These are phyloP conservation scores for Oryctes rhinoceros DNA, from an alignment of 1,140 invertebrate species.

Conservation along the genomic window DNA sequence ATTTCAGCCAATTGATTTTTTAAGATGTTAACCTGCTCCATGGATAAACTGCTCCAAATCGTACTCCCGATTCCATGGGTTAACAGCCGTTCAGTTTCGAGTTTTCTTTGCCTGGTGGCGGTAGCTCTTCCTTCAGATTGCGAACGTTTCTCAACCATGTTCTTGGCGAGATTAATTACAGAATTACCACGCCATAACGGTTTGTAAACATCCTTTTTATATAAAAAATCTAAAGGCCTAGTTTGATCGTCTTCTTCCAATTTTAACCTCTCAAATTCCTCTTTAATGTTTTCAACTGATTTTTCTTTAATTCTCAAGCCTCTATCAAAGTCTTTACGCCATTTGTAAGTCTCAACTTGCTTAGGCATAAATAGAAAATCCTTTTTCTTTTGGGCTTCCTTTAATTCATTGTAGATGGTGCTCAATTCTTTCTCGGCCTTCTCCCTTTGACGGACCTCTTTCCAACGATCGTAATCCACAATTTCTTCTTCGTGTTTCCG, in stretches of 20 bases:
- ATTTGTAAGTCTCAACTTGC: slow-evolving; percentile 74
- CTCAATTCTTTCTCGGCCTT: slow-evolving; percentile 84
- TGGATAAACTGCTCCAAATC: slow-evolving; percentile 83
- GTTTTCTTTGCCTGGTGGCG: slow-evolving; percentile 49
- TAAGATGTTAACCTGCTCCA: slow-evolving; percentile 83
- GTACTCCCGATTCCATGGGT: slow-evolving; percentile 65
- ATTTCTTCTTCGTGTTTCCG: slow-evolving; percentile 78
- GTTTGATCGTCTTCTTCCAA: slow-evolving; percentile 62
- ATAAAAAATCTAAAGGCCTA: slow-evolving; percentile 62
- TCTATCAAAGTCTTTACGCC: slow-evolving; percentile 76
- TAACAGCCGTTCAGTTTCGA: slow-evolving; percentile 55
- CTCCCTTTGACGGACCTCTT: slow-evolving; percentile 78
- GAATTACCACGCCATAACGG: slow-evolving; percentile 85
- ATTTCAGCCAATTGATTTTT: slow-evolving; percentile 85
- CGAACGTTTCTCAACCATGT: slow-evolving; percentile 66
- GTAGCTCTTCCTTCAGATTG: slow-evolving; percentile 54
- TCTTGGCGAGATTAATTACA: slow-evolving; percentile 78
- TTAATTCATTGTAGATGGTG: slow-evolving; percentile 79
- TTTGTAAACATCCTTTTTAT: slow-evolving; percentile 75
- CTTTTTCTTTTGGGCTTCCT: slow-evolving; percentile 80
- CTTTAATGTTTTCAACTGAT: slow-evolving; percentile 84
- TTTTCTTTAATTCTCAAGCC: slow-evolving; percentile 84
- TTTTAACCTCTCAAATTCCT: slow-evolving; percentile 70
- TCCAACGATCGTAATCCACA: slow-evolving; percentile 89
- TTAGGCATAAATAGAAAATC: slow-evolving; percentile 83